Percentiles rank a stretch among this genome's conserved stretches.
Conservation (phyloP, 2,797 vertebrate genomes). For the Tragelaphus oryx region DNA sequence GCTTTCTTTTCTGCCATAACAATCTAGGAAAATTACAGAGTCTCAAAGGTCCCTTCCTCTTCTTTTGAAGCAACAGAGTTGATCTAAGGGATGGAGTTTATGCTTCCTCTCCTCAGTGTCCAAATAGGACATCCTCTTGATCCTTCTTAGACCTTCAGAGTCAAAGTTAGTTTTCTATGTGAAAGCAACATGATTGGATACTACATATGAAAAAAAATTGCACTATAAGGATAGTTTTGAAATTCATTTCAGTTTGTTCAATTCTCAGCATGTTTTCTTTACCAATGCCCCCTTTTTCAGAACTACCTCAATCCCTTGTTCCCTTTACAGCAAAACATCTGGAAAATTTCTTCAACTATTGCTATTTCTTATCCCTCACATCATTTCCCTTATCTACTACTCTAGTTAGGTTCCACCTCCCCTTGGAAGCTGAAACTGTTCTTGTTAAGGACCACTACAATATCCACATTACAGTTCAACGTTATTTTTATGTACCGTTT, state of each 20-base stretch:
- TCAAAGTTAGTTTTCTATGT: not conserved
- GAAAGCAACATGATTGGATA: not conserved
- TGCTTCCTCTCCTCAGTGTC: not conserved
- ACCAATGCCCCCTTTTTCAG: not conserved
- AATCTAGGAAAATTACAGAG: not conserved
- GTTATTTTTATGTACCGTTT: not conserved
- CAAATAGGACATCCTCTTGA: not conserved
- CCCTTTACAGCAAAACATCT: not conserved
- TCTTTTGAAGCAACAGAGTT: not conserved
- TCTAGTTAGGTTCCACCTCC: not conserved
- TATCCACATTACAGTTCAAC: not conserved
- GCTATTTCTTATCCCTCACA: not conserved
- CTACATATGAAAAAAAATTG: not conserved
- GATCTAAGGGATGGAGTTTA: not conserved
- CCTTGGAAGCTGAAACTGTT: not conserved
- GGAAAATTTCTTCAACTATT: not conserved
- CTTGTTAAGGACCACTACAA: not conserved
- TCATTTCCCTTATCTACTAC: not conserved
- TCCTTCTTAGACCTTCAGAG: not conserved
- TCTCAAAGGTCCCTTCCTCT: not conserved
- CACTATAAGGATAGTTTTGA: not conserved
- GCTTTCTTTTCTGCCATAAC: not conserved
- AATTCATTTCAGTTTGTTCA: not conserved
- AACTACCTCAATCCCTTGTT: not conserved
- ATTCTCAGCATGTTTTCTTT: not conserved